A percentile compares a stretch with the other conserved stretches of the same genome.
These are phyloP conservation scores for Onychomys leucogaster DNA, from an alignment of 2,797 vertebrate genomes.

Conservation along the genomic window DNA sequence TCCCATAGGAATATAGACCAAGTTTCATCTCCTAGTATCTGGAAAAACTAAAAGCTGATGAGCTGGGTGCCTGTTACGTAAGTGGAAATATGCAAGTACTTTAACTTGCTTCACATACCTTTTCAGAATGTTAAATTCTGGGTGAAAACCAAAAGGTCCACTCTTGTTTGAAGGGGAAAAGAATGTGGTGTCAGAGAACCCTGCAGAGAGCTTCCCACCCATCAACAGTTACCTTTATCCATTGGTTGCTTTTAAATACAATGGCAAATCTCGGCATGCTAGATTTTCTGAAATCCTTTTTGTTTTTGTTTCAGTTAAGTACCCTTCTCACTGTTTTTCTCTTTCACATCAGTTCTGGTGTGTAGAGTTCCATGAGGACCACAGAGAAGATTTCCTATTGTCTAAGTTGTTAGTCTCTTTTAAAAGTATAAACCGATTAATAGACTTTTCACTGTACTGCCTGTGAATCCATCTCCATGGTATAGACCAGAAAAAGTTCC, in stretches of 20 bases:
- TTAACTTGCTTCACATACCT: conserved; percentile 77
- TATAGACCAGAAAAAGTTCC: not conserved
- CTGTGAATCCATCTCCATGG: not conserved
- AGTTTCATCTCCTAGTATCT: conserved; percentile 82
- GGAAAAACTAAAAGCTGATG: conserved; percentile 85
- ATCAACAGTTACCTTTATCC: not conserved
- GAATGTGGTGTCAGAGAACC: conserved; percentile 9
- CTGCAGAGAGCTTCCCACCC: not conserved
- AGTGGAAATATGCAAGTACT: conserved; percentile 75
- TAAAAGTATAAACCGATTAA: not conserved
- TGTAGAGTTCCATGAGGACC: not conserved
- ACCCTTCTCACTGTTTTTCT: not conserved
- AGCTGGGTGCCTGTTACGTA: conserved; percentile 65
- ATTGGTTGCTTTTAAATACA: conserved; percentile 56
- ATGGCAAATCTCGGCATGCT: conserved; percentile 34
- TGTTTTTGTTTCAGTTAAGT: conserved; percentile 17
- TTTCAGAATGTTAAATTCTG: conserved; percentile 76
- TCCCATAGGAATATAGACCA: conserved; percentile 82
- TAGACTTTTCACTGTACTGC: not conserved
- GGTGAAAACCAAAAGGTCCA: conserved; percentile 39
- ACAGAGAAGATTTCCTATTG: not conserved
- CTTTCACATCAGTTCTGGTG: not conserved
- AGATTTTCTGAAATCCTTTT: conserved; percentile 41
- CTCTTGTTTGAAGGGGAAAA: conserved; percentile 22
- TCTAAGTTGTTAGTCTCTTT: not conserved